Evolutionary conservation across 2,888 invertebrate species (phyloP).

Genomic region (Rhamnusium bicolor): DNA sequence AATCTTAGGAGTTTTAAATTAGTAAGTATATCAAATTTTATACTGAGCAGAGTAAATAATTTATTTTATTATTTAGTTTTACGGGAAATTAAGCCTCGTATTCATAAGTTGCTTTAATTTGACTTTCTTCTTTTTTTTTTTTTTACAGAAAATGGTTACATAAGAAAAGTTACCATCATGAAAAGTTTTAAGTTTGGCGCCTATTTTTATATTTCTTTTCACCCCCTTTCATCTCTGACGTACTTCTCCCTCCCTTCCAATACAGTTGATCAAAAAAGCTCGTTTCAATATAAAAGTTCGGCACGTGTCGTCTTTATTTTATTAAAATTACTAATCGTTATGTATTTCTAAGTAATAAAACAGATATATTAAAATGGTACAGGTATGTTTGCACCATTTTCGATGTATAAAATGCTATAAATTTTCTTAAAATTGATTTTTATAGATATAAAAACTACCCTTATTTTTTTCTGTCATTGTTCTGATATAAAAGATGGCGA

Average conservation of each 20-base stretch:
- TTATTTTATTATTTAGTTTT: no score
- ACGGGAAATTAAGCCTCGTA: no score
- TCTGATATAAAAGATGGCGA: slow-evolving; percentile 66
- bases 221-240: slow-evolving; percentile 25
- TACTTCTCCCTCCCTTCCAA: slow-evolving; percentile 42
- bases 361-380: slow-evolving; percentile 59
- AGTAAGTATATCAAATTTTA: no score
- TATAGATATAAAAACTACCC: slow-evolving; percentile 57
- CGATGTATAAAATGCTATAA: slow-evolving; percentile 28
- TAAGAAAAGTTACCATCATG: no score
- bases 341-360: slow-evolving; percentile 60
- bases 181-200: background rate
- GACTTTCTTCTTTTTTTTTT: no score
- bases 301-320: slow-evolving; percentile 65
- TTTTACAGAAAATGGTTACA: no score
- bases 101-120: no score
- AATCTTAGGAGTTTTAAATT: no score
- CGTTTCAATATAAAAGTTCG: slow-evolving; percentile 64
- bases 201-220: background rate
- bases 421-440: slow-evolving; percentile 40
- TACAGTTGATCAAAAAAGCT: slow-evolving; percentile 61
- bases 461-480: slow-evolving; percentile 61
- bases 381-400: slow-evolving; percentile 57
- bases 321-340: slow-evolving; percentile 60
- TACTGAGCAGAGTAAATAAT: no score